These are phyloP conservation scores for Anguilla pacifica DNA, from an alignment of 2,797 vertebrate genomes.

Conservation along the genomic window DNA sequence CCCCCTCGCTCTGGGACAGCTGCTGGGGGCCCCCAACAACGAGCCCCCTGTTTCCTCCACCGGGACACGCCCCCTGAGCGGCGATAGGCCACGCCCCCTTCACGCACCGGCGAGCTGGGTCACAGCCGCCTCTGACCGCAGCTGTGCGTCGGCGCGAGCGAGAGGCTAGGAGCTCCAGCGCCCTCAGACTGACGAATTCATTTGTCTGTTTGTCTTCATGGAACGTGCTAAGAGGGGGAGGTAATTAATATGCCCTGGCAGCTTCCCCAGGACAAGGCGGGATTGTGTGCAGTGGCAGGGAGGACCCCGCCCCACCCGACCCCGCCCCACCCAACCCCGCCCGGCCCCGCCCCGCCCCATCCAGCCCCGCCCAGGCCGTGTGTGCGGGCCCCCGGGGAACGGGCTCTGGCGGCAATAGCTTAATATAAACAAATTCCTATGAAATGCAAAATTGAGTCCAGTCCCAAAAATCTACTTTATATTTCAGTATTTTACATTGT, in stretches of 20 bases:
- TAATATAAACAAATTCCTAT: too few relatives aligned
- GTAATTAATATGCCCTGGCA: slow-evolving; percentile 67
- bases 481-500: not conserved
- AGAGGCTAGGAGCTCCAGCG: slow-evolving; percentile 32
- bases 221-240: slow-evolving; percentile 52
- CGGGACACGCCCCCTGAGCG: slow-evolving; percentile 3
- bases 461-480: too few relatives aligned
- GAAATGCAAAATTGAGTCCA: too few relatives aligned
- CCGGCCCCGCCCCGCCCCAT: not conserved
- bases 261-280: slow-evolving; percentile 25
- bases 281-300: slow-evolving; percentile 37
- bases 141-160: slow-evolving; percentile 18
- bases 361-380: slow-evolving; percentile 39
- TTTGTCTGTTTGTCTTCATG: slow-evolving; percentile 60
- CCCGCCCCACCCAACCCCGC: slow-evolving; percentile 8
- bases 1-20: slow-evolving; percentile 68
- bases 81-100: not conserved
- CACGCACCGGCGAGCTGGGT: not conserved
- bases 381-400: slow-evolving; percentile 69
- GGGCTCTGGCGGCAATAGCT: slow-evolving; percentile 64
- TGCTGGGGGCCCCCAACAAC: slow-evolving; percentile 70
- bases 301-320: slow-evolving; percentile 11
- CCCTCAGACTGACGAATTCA: slow-evolving; percentile 47
- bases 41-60: slow-evolving; percentile 66
- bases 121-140: slow-evolving; percentile 3